A percentile compares a stretch with the other conserved stretches of the same genome.
Evolutionary conservation across 2,888 invertebrate species (phyloP).

Genomic region (Dryobotodes eremita): DNA sequence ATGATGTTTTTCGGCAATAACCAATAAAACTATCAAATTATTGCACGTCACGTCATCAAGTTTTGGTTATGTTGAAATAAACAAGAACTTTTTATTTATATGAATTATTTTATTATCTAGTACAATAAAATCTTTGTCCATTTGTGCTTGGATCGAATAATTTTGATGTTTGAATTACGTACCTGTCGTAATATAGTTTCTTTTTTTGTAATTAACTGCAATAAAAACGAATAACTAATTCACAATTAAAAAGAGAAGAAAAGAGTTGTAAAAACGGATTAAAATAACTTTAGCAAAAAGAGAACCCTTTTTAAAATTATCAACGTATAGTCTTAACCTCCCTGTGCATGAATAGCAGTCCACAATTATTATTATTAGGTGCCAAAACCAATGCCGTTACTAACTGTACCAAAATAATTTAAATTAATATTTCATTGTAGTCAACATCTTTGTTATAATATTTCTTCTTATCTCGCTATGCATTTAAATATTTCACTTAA

Average conservation of each 20-base stretch:
- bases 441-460: constrained; percentile 35
- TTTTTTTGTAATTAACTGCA: neutral
- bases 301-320: neutral
- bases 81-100: constrained; percentile 81
- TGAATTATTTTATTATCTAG: constrained; percentile 84
- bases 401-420: constrained; percentile 3
- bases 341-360: neutral
- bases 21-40: constrained; percentile 89
- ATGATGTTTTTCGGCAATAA: constrained; percentile 80
- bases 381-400: neutral
- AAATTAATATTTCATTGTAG: constrained; percentile 26
- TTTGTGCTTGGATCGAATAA: constrained; percentile 65
- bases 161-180: constrained; percentile 76
- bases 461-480: constrained; percentile 23
- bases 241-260: accelerated
- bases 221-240: neutral
- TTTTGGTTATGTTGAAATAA: constrained; percentile 80
- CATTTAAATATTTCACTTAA: constrained; percentile 53
- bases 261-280: neutral
- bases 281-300: neutral
- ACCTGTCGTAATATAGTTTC: neutral
- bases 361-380: neutral
- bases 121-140: constrained; percentile 87
- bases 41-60: constrained; percentile 81
- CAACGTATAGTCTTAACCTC: neutral